phyloP scores from a whole-genome alignment of 2,888 invertebrate genomes.

The Lottia scabra region DNA sequence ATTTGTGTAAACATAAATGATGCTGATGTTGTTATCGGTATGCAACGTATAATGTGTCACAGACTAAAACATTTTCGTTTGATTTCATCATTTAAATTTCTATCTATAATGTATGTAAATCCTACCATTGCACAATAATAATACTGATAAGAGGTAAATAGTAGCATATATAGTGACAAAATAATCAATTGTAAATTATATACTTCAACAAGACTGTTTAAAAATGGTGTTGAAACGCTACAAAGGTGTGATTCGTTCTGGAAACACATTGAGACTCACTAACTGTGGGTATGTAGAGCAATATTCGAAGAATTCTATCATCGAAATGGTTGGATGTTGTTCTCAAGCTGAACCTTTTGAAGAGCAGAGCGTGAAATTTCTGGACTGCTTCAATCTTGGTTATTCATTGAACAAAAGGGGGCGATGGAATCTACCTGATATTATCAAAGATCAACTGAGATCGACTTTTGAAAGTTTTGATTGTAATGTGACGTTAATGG shows the following conservation, averaged over 20 bases:
- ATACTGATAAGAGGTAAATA: too few species aligned
- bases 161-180: too few species aligned
- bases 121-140: too few species aligned
- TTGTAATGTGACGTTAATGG: not conserved
- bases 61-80: too few species aligned
- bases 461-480: not conserved
- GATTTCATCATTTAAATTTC: too few species aligned
- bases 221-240: not conserved
- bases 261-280: not conserved
- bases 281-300: not conserved
- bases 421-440: constrained; percentile 47
- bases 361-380: not conserved
- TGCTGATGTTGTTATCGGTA: too few species aligned
- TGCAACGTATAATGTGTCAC: too few species aligned
- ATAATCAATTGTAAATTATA: too few species aligned
- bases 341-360: not conserved
- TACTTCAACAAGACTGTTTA: not conserved
- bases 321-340: not conserved
- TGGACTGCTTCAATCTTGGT: not conserved
- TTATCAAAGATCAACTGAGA: constrained; percentile 35
- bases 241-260: not conserved
- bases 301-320: not conserved
- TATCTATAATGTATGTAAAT: too few species aligned
- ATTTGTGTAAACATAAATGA: too few species aligned
- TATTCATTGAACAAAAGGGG: constrained; percentile 52